These are phyloP conservation scores for Upupa epops DNA, from an alignment of 2,113 vertebrate species.

Conservation along the genomic window DNA sequence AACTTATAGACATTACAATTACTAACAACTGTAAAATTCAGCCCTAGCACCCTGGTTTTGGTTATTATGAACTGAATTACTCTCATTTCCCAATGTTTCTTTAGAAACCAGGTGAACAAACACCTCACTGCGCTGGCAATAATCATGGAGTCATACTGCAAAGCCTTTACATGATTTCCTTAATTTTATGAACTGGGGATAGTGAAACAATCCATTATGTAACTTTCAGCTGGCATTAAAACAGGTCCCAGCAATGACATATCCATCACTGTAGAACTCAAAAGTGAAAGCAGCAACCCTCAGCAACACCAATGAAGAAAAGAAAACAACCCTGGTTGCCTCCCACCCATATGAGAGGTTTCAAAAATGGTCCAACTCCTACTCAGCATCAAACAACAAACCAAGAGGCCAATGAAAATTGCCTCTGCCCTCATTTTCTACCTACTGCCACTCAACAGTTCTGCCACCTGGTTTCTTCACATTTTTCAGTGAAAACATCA, in stretches of 20 bases:
- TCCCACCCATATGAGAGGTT: not conserved
- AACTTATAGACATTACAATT: not conserved
- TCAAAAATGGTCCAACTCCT: not conserved
- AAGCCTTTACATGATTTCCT: not conserved
- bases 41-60: not conserved
- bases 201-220: conserved; percentile 21
- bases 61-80: not conserved
- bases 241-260: not conserved
- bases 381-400: not conserved
- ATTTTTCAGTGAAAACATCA: not conserved
- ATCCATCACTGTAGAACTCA: not conserved
- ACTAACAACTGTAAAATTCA: not conserved
- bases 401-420: not conserved
- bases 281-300: not conserved
- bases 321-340: not conserved
- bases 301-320: not conserved
- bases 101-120: conserved; percentile 45
- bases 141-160: not conserved
- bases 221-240: not conserved
- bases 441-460: not conserved
- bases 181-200: conserved; percentile 18
- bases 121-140: not conserved
- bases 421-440: not conserved
- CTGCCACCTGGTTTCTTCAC: not conserved
- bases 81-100: conserved; percentile 31